A percentile compares a stretch with the other conserved stretches of the same genome.
Conservation (phyloP, 2,113 vertebrate species). For the Vidua chalybeata region DNA sequence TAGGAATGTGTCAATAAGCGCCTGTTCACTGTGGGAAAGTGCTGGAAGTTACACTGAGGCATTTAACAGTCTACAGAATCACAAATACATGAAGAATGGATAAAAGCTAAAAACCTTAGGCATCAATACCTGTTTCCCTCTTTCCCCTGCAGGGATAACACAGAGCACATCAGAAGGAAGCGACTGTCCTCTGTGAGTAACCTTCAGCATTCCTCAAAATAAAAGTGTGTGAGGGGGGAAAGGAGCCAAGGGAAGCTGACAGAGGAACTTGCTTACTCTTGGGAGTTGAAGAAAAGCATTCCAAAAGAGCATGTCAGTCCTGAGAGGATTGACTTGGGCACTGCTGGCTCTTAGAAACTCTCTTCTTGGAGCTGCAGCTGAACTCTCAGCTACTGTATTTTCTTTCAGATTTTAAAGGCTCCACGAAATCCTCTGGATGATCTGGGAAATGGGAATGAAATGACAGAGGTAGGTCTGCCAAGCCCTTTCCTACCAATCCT, state of each 20-base stretch:
- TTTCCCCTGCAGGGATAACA: slow-evolving; percentile 64
- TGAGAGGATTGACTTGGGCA: not conserved
- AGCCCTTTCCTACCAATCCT: not conserved
- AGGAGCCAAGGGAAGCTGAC: not conserved
- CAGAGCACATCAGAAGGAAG: slow-evolving; percentile 62
- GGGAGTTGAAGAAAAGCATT: not conserved
- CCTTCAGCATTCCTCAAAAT: not conserved
- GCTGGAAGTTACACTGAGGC: not conserved
- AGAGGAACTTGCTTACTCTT: not conserved
- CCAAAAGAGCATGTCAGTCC: not conserved
- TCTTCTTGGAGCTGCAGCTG: not conserved
- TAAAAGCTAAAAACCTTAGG: not conserved
- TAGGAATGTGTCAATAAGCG: not conserved
- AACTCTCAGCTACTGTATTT: not conserved
- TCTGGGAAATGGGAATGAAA: slow-evolving; percentile 70
- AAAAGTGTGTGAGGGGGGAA: not conserved
- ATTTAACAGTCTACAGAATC: not conserved
- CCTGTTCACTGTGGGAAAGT: not conserved
- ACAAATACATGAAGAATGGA: not conserved
- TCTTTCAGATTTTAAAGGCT: slow-evolving; percentile 77
- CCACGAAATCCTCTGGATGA: slow-evolving; percentile 76
- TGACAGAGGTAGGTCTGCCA: slow-evolving; percentile 57
- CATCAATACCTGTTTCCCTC: not conserved
- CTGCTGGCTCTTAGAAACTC: not conserved
- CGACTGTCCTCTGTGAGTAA: slow-evolving; percentile 78